phyloP scores from a whole-genome alignment of 2,888 invertebrate genomes.

The Hyppa rectilinea region DNA sequence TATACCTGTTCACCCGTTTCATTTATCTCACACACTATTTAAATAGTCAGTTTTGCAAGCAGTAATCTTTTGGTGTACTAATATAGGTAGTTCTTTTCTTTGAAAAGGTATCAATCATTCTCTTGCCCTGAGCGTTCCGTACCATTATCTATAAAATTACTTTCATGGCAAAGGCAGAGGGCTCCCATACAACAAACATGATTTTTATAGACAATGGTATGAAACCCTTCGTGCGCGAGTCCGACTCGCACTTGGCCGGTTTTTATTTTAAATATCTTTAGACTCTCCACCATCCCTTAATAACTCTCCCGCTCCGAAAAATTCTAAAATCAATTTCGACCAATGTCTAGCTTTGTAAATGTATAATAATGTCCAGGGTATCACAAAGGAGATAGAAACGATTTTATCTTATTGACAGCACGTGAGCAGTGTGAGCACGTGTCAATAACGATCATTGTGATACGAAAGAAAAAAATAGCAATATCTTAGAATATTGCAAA shows the following conservation, averaged over 20 bases:
- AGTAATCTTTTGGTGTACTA: not conserved
- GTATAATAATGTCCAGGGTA: slow-evolving; percentile 21
- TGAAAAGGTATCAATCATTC: too few relatives aligned
- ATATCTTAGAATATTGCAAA: slow-evolving; percentile 4
- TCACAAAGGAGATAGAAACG: slow-evolving; percentile 28
- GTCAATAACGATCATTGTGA: slow-evolving; percentile 28
- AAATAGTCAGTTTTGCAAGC: not conserved
- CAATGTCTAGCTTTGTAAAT: slow-evolving; percentile 2
- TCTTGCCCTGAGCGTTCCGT: too few relatives aligned
- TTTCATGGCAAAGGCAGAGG: too few relatives aligned
- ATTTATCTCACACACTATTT: too few relatives aligned
- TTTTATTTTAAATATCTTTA: not conserved
- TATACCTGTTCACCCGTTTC: too few relatives aligned
- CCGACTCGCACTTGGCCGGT: too few relatives aligned
- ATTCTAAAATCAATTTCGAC: slow-evolving; percentile 23
- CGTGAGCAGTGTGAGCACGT: slow-evolving; percentile 5
- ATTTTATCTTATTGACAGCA: slow-evolving; percentile 36
- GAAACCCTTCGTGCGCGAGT: too few relatives aligned
- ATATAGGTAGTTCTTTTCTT: too few relatives aligned
- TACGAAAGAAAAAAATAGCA: slow-evolving; percentile 14
- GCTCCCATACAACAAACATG: too few relatives aligned
- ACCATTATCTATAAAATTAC: too few relatives aligned
- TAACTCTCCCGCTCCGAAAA: too few relatives aligned
- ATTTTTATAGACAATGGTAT: too few relatives aligned
- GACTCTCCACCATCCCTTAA: not conserved